Conservation (phyloP, 2,113 vertebrate species). For the Calyptomena viridis region DNA sequence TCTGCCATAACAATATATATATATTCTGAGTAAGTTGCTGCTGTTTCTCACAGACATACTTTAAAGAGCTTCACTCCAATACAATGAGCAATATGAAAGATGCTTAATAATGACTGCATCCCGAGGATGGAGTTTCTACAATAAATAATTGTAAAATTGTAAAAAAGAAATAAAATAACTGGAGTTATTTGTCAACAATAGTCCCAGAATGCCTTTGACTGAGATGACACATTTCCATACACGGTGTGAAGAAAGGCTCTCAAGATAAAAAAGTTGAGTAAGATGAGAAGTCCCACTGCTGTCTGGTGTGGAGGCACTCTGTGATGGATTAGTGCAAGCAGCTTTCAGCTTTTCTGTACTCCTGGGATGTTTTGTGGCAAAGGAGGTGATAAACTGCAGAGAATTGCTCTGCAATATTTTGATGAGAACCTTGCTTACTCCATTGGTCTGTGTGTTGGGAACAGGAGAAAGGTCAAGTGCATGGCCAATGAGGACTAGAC, state of each 20-base stretch:
- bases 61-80: not conserved
- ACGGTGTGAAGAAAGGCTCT: not conserved
- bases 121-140: not conserved
- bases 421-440: fast-evolving
- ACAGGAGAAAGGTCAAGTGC: not conserved
- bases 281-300: constrained; percentile 36
- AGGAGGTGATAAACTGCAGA: not conserved
- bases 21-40: not conserved
- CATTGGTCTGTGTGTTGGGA: not conserved
- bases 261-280: not conserved
- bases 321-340: not conserved
- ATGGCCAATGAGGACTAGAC: not conserved
- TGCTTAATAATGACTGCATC: not conserved
- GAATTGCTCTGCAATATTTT: not conserved
- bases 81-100: not conserved
- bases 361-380: not conserved
- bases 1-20: not conserved
- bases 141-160: no score
- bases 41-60: not conserved
- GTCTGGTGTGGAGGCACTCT: not conserved
- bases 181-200: not conserved
- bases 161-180: no score
- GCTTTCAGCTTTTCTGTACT: not conserved
- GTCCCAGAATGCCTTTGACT: not conserved
- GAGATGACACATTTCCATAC: not conserved